Conservation (phyloP, 1,140 invertebrate species). For the Brachionus plicatilis region DNA sequence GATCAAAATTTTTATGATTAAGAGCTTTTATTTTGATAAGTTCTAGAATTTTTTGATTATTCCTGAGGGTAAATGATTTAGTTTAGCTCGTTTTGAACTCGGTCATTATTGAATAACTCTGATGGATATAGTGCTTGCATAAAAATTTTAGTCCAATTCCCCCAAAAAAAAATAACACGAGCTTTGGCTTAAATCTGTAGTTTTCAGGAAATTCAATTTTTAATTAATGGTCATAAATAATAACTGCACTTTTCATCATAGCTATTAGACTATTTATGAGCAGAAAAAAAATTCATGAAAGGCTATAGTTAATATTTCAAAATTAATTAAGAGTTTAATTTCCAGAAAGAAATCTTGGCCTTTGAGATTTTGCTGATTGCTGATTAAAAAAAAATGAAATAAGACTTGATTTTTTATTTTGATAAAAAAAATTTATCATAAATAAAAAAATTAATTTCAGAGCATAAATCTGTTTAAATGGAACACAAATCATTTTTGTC, state of each 20-base stretch:
- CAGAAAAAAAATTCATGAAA: neutral
- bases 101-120: neutral
- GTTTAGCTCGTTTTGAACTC: neutral
- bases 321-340: neutral
- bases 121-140: neutral
- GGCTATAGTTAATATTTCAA: neutral
- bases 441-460: too few species aligned
- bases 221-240: neutral
- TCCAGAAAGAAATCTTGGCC: neutral
- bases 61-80: neutral
- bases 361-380: neutral
- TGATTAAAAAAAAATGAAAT: neutral
- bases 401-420: neutral
- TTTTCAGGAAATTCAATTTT: neutral
- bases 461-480: too few species aligned
- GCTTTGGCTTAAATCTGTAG: neutral
- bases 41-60: neutral
- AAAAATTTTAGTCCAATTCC: neutral
- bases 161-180: neutral
- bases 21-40: neutral
- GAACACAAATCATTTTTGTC: neutral
- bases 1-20: neutral
- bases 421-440: too few species aligned
- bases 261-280: neutral
- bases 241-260: neutral